A percentile compares a stretch with the other conserved stretches of the same genome.
Evolutionary conservation across 2,113 vertebrate genomes (phyloP).

Genomic region (Centropus bengalensis): DNA sequence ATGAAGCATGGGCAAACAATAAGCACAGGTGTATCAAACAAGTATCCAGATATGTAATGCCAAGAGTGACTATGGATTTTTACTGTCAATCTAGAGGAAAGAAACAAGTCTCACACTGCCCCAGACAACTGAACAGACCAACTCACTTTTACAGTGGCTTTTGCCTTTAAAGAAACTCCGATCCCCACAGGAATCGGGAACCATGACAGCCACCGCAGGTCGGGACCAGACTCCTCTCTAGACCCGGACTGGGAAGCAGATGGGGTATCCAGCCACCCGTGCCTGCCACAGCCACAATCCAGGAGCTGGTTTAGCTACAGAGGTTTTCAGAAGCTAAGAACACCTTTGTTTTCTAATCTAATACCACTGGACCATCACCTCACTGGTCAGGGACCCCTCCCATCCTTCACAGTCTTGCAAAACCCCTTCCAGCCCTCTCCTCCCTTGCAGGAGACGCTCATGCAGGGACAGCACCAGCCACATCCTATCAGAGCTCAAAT

Average conservation of each 20-base stretch:
- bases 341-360: not conserved
- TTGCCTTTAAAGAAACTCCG: not conserved
- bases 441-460: not conserved
- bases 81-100: not conserved
- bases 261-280: not conserved
- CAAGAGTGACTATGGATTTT: not conserved
- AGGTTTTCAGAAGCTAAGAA: not conserved
- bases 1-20: slow-evolving; percentile 37
- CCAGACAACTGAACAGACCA: not conserved
- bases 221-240: not conserved
- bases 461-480: not conserved
- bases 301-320: not conserved
- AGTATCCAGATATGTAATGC: not conserved
- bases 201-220: rapidly evolving
- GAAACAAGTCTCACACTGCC: not conserved
- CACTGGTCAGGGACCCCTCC: not conserved
- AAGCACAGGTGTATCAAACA: slow-evolving; percentile 32
- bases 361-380: not conserved
- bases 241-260: rapidly evolving
- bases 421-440: not conserved
- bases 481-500: not conserved
- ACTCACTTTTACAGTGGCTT: not conserved
- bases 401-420: not conserved
- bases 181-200: not conserved
- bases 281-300: not conserved